Percentiles rank a stretch among this genome's conserved stretches.
These are phyloP conservation scores for Bactericera cockerelli DNA, from an alignment of 1,140 invertebrate species.

Conservation along the genomic window DNA sequence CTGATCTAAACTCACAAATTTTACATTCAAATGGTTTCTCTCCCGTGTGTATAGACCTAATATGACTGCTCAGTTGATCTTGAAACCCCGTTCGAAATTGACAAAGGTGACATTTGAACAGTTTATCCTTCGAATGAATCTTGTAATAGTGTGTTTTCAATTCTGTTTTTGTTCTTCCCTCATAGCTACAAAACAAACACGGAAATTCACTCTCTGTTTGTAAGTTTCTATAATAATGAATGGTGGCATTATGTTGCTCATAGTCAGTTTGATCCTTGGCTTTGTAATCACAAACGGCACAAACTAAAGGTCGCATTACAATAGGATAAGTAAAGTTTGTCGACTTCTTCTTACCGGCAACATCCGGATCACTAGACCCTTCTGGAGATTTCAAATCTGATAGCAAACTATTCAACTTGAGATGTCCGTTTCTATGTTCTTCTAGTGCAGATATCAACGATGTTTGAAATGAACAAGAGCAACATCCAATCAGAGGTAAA, in stretches of 20 bases:
- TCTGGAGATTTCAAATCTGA: too few relatives aligned
- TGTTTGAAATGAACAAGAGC: not conserved
- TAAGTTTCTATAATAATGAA: conserved; percentile 3
- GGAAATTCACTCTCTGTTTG: conserved; percentile 5
- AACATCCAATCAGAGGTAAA: not conserved
- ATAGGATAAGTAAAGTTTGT: not conserved
- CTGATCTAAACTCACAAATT: conserved; percentile 29
- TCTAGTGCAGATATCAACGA: not conserved
- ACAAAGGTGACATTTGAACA: conserved; percentile 1
- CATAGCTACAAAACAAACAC: conserved; percentile 6
- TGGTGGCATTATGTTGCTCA: not conserved
- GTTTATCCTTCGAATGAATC: conserved; percentile 2
- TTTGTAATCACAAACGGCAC: conserved; percentile 1
- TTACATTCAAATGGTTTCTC: conserved; percentile 48
- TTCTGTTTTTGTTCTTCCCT: not conserved
- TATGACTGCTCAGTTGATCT: conserved; percentile 8
- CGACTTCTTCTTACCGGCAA: too few relatives aligned
- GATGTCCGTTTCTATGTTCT: not conserved
- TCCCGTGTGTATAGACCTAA: conserved; percentile 44
- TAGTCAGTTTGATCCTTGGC: not conserved
- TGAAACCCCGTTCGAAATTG: conserved; percentile 2
- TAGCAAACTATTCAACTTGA: not conserved
- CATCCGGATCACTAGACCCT: too few relatives aligned
- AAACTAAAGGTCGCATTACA: not conserved
- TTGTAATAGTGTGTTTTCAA: conserved; percentile 4